Evolutionary conservation across 2,888 invertebrate species (phyloP), one percentile per base, ranked within the genome.

Genomic region (Ditula angustiorana): DNA sequence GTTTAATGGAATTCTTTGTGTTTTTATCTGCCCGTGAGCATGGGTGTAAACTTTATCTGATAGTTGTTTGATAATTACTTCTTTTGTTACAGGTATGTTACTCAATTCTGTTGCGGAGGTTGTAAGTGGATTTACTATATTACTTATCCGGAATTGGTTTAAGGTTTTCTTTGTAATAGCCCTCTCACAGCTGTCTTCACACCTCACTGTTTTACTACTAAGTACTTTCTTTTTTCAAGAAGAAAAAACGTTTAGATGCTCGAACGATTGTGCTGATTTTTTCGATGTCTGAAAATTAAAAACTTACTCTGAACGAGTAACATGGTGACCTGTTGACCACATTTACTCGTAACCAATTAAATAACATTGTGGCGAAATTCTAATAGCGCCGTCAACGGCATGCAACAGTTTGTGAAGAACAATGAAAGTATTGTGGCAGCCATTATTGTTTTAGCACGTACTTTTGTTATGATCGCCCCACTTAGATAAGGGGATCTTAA

Each of bases 41-140:
- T 61, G 49, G 59, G 56, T 67, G 67, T 63, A 69, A 80, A 83
- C 83, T 69, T 65, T 79, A 80, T 81, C 79, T 73, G 44, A 66
- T 72, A 75, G 76, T 76, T 75, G 71, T 74, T 74, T 74, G 79
- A 81, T 82, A 76, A 80, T 80, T 79, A 76, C 78, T 79, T 84
- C 82, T 76, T 78, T 88, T 88, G 86, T 90, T 89, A 67, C 87
- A 88, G 88, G 90, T 90, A 87, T 72, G 85, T 86, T 83, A 70
- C 74, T 72, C 74, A 82, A 83, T 76, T 73, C 65, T 69, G 70
- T 77, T 76, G 69, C 64, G 71, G 72, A 74, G 72, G 74, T 71
- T 74, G 78, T 80, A 73, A 76, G 76, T 77, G 64, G 59, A 69
- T 56, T 16, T 41, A 24, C 41, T 44, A 16, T 33, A 33, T 16